Evolutionary conservation across 53 echinoderm and acorn worm species (phyloP).

Genomic region (Arbacia lixula): DNA sequence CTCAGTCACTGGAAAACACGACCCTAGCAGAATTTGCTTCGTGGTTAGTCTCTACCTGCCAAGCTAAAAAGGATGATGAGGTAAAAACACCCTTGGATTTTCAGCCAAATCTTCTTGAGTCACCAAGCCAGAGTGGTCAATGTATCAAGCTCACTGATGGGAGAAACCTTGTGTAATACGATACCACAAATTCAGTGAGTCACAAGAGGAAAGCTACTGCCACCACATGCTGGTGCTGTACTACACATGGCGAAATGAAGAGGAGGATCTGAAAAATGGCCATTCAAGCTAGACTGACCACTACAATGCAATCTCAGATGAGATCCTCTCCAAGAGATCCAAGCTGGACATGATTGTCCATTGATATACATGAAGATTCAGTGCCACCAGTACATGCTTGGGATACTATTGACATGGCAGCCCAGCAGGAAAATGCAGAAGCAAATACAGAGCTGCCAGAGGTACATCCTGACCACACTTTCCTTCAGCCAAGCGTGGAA

Average conservation of each 20-base stretch:
- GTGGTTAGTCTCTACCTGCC: too few species aligned
- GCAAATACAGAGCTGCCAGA: neutral
- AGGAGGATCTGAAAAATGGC: too few species aligned
- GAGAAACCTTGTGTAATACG: too few species aligned
- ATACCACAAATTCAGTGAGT: constrained; percentile 3
- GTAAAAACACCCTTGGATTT: too few species aligned
- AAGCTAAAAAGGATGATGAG: too few species aligned
- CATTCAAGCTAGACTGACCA: constrained; percentile 5
- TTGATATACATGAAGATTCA: neutral
- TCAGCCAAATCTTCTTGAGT: too few species aligned
- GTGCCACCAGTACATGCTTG: constrained; percentile 55
- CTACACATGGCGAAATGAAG: too few species aligned
- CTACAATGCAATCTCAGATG: neutral
- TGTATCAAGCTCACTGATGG: too few species aligned
- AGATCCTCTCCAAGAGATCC: neutral
- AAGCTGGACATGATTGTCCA: neutral
- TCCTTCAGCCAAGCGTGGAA: neutral
- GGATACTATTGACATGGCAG: constrained; percentile 39
- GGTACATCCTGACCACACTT: constrained; percentile 1
- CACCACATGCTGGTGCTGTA: too few species aligned
- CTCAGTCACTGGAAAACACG: too few species aligned
- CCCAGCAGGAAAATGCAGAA: constrained; percentile 20
- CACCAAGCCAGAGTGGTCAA: too few species aligned
- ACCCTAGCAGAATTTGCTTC: too few species aligned
- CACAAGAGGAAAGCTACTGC: constrained; percentile 19